These are phyloP conservation scores for Bombus sibiricus DNA, from an alignment of 1,140 invertebrate genomes.

Conservation along the genomic window DNA sequence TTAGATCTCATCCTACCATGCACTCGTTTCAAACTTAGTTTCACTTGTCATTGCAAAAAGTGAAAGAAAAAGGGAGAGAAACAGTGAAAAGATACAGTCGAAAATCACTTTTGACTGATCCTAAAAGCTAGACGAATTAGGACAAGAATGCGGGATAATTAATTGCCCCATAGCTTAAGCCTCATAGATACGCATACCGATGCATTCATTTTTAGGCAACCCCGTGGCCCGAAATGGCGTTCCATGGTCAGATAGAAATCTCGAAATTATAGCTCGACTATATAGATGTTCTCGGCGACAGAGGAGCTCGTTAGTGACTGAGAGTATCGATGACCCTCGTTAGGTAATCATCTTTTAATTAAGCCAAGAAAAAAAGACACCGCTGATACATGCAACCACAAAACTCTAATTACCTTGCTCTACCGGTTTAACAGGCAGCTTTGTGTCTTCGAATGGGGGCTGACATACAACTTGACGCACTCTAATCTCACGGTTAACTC, in stretches of 20 bases:
- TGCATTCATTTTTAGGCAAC: background rate
- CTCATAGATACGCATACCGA: background rate
- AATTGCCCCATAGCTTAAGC: background rate
- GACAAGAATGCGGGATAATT: constrained; percentile 2
- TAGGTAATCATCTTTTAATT: constrained; percentile 69
- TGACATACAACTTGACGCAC: constrained; percentile 28
- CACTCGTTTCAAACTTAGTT: background rate
- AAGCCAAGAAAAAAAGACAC: constrained; percentile 27
- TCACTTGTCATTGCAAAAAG: background rate
- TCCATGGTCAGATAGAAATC: constrained; percentile 32
- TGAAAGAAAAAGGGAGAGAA: too few relatives aligned
- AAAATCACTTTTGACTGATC: constrained; percentile 3
- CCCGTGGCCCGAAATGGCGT: background rate
- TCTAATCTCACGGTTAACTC: constrained; percentile 16
- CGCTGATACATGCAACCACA: constrained; percentile 18
- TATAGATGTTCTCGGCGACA: constrained; percentile 32
- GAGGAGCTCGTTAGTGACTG: constrained; percentile 35
- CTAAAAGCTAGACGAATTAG: constrained; percentile 15
- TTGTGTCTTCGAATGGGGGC: constrained; percentile 17
- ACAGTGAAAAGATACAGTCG: background rate
- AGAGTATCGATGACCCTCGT: constrained; percentile 59
- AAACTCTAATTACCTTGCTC: constrained; percentile 47
- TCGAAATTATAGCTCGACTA: constrained; percentile 38
- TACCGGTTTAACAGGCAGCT: constrained; percentile 40
- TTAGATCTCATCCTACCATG: background rate